phyloP scores from a whole-genome alignment of 2,113 vertebrate genomes.

The Tragelaphus buxtoni region DNA sequence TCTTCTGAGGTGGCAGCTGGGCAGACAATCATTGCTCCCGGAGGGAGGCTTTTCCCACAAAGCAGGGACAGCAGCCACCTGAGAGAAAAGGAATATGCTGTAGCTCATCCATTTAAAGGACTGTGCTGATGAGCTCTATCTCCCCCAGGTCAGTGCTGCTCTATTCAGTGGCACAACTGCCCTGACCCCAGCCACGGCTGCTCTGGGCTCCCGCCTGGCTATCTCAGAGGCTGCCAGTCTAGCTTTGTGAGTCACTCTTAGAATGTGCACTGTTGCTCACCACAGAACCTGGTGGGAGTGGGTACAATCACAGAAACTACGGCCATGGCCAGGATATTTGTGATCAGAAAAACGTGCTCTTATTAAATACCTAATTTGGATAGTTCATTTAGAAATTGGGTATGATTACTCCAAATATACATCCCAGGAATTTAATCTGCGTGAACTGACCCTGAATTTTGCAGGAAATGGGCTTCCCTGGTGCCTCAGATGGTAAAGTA shows the following conservation, averaged over 20 bases:
- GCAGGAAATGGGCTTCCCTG: neutral
- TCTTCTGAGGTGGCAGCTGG: slow-evolving; percentile 4
- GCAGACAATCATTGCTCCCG: neutral
- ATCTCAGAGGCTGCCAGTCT: neutral
- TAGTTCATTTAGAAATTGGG: neutral
- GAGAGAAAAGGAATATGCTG: neutral
- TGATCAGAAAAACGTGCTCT: neutral
- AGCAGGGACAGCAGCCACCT: slow-evolving; percentile 1
- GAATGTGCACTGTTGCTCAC: neutral
- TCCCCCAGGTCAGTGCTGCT: neutral
- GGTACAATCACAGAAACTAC: neutral
- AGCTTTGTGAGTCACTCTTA: neutral
- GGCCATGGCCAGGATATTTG: neutral
- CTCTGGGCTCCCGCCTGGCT: neutral
- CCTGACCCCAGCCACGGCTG: too few species aligned
- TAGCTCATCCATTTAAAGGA: neutral
- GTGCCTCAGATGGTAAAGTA: neutral
- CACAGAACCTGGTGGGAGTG: neutral
- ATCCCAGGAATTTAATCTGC: neutral
- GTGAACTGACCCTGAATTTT: slow-evolving; percentile 7
- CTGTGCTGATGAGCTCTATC: neutral
- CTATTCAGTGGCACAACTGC: neutral
- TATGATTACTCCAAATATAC: neutral
- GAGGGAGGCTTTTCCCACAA: neutral
- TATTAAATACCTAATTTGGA: neutral